Evolutionary conservation across 1,140 invertebrate genomes (phyloP), one percentile per base, ranked within the genome.

Genomic region (Popillia japonica): DNA sequence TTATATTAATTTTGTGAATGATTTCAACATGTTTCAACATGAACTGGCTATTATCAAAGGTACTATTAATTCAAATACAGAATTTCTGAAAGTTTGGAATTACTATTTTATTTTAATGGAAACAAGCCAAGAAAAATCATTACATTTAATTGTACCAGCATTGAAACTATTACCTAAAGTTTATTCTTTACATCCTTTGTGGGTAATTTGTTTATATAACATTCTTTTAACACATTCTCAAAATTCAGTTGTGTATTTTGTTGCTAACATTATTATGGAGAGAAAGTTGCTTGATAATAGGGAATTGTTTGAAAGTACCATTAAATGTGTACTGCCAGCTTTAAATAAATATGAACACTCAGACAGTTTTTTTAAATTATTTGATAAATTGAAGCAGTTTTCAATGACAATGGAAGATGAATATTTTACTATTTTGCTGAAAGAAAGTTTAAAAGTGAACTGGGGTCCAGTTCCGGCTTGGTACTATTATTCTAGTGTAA

Each of bases 61-160:
- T 78, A 80, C 79, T 61, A 79, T 73, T 44, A 64, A 72, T 22
- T 55, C 78, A 2, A 79, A 76, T 72, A 6, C 40, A 10, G 8
- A 59, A 40, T 64, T 78, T 77, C 72, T 82, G 78, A 79, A 73
- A 78, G 68, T 76, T 40, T 86, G 84, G 85, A 72, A 79, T 55
- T 80, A 81, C 78, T 84, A 83, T 78, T 86, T 86, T 78, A 79
- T 81, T n/a, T 75, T 86, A 40, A 78, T 84, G 40, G 85, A 86
- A 78, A 81, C 83, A 23, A 79, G 82, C 7, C 83, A 83, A 81
- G 85, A 86, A 78, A 86, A 86, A 77, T 84, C 85, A 78, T 80
- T 83, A 40, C 83, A 86, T 82, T 77, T 86, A 27, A 81, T 86
- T 27, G 78, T 79, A 74, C 82, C 84, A 1, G 77, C 83, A 17